Evolutionary conservation across 2,113 vertebrate species (phyloP).

Genomic region (Heterotis niloticus): DNA sequence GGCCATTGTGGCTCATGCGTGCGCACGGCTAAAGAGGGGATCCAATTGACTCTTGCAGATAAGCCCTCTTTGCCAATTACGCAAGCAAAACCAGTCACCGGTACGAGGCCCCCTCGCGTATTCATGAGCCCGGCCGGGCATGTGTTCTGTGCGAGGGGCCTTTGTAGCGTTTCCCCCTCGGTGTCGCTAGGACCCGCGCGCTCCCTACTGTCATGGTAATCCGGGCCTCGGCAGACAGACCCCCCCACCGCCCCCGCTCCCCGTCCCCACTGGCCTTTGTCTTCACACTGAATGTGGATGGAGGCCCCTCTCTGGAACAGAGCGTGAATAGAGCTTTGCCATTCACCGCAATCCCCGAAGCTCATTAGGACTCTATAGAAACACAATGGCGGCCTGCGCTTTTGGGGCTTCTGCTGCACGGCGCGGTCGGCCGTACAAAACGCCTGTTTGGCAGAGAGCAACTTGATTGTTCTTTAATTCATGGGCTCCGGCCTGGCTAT

Average conservation of each 20-base stretch:
- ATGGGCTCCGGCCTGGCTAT: conserved; percentile 66
- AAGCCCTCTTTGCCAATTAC: conserved; percentile 20
- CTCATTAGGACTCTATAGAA: conserved; percentile 98
- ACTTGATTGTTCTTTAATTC: conserved; percentile 72
- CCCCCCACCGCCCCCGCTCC: conserved; percentile 56
- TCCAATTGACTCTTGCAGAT: conserved; percentile 8
- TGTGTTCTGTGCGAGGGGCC: neutral
- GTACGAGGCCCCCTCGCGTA: neutral
- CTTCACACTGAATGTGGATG: conserved; percentile 75
- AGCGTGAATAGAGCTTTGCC: conserved; percentile 80
- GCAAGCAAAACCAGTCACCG: neutral
- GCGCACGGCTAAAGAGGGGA: neutral
- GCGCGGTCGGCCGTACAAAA: conserved; percentile 80
- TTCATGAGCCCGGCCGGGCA: neutral
- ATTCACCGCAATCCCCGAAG: conserved; percentile 87
- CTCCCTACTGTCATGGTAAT: conserved; percentile 82
- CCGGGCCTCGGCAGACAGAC: conserved; percentile 33
- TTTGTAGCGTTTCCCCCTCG: conserved; percentile 34
- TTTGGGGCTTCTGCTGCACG: conserved; percentile 83
- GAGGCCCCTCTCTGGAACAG: conserved; percentile 87
- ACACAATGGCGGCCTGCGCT: conserved; percentile 85
- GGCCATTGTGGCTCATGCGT: neutral
- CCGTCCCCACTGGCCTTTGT: conserved; percentile 85
- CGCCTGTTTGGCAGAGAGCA: conserved; percentile 85
- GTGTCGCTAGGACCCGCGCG: conserved; percentile 69